phyloP scores from a whole-genome alignment of 2,797 vertebrate species.

The Chiloscyllium punctatum region DNA sequence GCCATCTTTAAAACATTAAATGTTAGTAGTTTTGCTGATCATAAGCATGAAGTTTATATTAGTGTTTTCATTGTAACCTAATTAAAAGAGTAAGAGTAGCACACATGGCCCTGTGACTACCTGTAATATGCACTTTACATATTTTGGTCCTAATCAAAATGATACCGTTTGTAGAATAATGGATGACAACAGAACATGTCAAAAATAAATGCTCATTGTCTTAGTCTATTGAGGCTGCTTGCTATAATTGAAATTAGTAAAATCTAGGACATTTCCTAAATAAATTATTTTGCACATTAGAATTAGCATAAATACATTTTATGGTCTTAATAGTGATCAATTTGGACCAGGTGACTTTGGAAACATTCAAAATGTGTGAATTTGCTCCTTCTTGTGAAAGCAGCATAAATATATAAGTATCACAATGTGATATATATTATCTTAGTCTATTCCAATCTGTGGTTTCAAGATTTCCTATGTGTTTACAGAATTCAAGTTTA shows the following conservation, averaged over 20 bases:
- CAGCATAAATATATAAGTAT: background rate
- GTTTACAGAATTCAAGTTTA: background rate
- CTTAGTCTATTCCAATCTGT: background rate
- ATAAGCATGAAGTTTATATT: background rate
- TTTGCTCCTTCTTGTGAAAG: background rate
- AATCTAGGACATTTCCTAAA: background rate
- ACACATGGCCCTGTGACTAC: background rate
- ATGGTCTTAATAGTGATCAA: background rate
- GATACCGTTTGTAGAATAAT: background rate
- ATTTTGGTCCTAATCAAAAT: background rate
- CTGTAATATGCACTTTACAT: slow-evolving; percentile 31
- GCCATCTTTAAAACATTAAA: background rate
- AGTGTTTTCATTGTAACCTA: background rate
- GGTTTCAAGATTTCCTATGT: background rate
- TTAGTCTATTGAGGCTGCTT: background rate
- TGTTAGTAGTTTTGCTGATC: background rate
- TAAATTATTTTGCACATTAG: slow-evolving; percentile 10
- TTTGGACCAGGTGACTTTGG: background rate
- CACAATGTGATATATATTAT: background rate
- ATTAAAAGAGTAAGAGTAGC: background rate
- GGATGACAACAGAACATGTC: background rate
- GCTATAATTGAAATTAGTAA: background rate
- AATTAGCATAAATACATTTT: background rate
- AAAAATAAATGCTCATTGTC: background rate
- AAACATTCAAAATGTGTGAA: background rate